Base-by-base conservation (phyloP, 2,113 vertebrate species). In the Piaya cayana region DNA sequence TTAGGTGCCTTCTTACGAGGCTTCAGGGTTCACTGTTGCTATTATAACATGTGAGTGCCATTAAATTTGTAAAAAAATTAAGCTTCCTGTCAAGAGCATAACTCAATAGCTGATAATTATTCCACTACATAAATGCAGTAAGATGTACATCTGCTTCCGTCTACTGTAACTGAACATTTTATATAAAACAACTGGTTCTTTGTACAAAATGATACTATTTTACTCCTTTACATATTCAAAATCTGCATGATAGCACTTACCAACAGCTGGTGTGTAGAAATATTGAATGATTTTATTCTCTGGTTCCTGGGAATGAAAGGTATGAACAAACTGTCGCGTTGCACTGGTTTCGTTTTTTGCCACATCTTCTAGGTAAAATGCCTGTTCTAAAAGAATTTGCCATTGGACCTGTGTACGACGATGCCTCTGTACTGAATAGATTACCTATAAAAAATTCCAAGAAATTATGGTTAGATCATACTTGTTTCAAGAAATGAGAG, bases 291-390 rank as follows among this genome's bases (percentile, higher is more conserved):
- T 93, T 97, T 98, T 98, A 83, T 98, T 96, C 53, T 96, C 96
- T 30, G 98, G 97, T n/a, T 98, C 98, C n/a, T 94, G 96, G 4
- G 98, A 97, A 15, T 98, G 97, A 94, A 98, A 99, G 29, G 98
- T 98, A 62, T 98, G 98, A 94, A 98, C 93, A 93, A 99, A 99
- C 47, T 98, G 98, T 58, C 72, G 98, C 43, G 97, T 95, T 36
- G 97, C 96, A 93, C 98, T 99, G 52, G 96, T 98, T 97, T 98
- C 98, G 92, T 99, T 99, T 97, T 99, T 99, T 56, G 98, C 98
- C 42, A 99, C 98, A 76, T 99, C 99, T 96, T 99, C 99, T 30
- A 99, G 94, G 88, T 99, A 98, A 97, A 99, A 98, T 7, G 98
- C 98, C 96, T 99, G 97, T 30, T 99, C 98, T 92, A 99, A 84